These are phyloP conservation scores for Dorcus parallelipipedus DNA, from an alignment of 2,888 invertebrate genomes.

Conservation along the genomic window DNA sequence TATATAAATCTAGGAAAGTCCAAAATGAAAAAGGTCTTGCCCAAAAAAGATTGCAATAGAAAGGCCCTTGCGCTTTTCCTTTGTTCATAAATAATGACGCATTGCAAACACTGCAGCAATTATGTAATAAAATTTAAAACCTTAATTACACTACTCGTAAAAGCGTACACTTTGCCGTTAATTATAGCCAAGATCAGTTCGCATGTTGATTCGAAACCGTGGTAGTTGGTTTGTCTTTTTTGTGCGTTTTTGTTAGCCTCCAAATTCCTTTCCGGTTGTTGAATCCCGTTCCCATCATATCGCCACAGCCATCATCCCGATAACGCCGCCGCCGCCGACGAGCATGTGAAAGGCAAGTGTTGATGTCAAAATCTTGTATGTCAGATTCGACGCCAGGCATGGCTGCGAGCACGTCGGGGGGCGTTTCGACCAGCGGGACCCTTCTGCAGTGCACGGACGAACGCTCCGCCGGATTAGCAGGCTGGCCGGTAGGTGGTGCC, in stretches of 20 bases:
- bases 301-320: neutral
- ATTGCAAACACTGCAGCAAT: no score
- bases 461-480: conserved; percentile 54
- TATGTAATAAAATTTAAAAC: no score
- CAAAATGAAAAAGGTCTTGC: no score
- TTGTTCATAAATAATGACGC: no score
- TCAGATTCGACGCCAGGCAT: conserved; percentile 54
- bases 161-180: no score
- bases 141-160: no score
- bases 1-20: no score
- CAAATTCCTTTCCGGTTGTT: conserved; percentile 1
- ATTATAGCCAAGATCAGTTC: no score
- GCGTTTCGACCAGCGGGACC: conserved; percentile 51
- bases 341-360: conserved; percentile 1
- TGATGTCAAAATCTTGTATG: conserved; percentile 20
- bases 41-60: no score
- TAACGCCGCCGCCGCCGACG: neutral
- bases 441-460: conserved; percentile 65
- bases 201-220: no score
- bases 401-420: conserved; percentile 61
- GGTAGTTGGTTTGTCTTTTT: no score
- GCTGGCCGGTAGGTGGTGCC: conserved; percentile 53
- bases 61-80: no score
- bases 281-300: conserved; percentile 1
- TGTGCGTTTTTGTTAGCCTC: neutral